phyloP scores from a whole-genome alignment of 1,140 invertebrate species.

The Palaemon carinicauda region DNA sequence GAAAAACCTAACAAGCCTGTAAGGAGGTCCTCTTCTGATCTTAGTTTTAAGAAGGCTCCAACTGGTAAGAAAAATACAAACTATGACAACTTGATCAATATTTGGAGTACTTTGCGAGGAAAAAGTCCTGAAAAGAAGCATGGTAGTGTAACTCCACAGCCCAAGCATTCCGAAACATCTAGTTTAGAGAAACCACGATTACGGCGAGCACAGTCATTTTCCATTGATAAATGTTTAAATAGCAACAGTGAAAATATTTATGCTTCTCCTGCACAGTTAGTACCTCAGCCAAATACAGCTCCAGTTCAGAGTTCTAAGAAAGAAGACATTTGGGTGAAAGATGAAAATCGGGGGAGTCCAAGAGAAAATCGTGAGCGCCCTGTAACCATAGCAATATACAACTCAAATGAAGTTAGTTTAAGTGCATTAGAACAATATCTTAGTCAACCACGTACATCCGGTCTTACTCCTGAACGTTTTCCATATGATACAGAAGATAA shows the following conservation, averaged over 20 bases:
- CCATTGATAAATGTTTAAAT: slow-evolving; percentile 25
- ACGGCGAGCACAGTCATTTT: slow-evolving; percentile 48
- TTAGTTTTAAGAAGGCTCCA: slow-evolving; percentile 32
- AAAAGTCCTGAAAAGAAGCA: slow-evolving; percentile 35
- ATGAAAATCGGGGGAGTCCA: neutral
- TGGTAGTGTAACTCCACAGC: neutral
- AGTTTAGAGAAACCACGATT: slow-evolving; percentile 10
- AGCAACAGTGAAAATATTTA: slow-evolving; percentile 17
- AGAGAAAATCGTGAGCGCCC: slow-evolving; percentile 52
- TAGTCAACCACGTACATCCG: slow-evolving; percentile 4
- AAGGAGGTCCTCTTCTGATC: slow-evolving; percentile 33
- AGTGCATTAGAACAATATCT: slow-evolving; percentile 40
- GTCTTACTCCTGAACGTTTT: slow-evolving; percentile 8
- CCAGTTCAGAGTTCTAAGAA: neutral
- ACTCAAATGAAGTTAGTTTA: slow-evolving; percentile 24
- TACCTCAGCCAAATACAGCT: neutral
- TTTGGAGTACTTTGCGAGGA: slow-evolving; percentile 38
- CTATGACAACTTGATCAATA: slow-evolving; percentile 32
- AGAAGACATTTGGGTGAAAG: slow-evolving; percentile 19
- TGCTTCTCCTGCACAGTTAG: neutral
- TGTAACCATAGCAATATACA: slow-evolving; percentile 53
- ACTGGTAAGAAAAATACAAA: slow-evolving; percentile 21
- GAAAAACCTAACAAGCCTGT: slow-evolving; percentile 30
- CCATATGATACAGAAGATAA: slow-evolving; percentile 66
- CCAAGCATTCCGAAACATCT: neutral